phyloP scores from a whole-genome alignment of 1,140 invertebrate species.

The Zaprionus tsacasi region DNA sequence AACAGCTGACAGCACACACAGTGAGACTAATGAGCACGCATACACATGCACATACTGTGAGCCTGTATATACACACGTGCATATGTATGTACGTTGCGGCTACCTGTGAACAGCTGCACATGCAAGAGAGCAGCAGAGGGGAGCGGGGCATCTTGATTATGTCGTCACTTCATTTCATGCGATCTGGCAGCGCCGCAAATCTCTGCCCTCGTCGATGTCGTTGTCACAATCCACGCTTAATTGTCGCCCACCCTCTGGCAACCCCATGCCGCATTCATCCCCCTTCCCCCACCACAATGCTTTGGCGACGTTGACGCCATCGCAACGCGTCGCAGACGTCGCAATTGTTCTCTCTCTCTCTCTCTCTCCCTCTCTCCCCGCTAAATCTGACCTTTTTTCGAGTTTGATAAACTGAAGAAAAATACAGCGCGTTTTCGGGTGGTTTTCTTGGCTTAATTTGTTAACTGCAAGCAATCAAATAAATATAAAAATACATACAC shows the following conservation, averaged over 20 bases:
- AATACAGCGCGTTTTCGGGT: neutral
- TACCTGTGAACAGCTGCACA: slow-evolving; percentile 75
- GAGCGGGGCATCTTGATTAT: slow-evolving; percentile 8
- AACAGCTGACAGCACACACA: slow-evolving; percentile 42
- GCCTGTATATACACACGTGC: slow-evolving; percentile 13
- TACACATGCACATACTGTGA: slow-evolving; percentile 17
- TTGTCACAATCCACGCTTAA: slow-evolving; percentile 23
- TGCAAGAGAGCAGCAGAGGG: slow-evolving; percentile 31
- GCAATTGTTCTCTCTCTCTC: neutral
- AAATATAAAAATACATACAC: neutral
- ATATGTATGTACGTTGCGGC: slow-evolving; percentile 11
- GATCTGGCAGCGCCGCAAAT: slow-evolving; percentile 44
- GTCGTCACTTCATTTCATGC: slow-evolving; percentile 2
- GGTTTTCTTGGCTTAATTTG: slow-evolving; percentile 5
- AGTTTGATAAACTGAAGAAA: slow-evolving; percentile 1
- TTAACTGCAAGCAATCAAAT: slow-evolving; percentile 7
- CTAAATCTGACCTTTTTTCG: slow-evolving; percentile 7
- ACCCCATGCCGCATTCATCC: slow-evolving; percentile 11
- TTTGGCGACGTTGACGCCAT: slow-evolving; percentile 11
- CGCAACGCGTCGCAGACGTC: neutral
- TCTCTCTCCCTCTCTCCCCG: neutral
- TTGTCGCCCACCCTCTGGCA: slow-evolving; percentile 16
- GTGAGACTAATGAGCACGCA: slow-evolving; percentile 20
- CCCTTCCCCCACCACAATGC: neutral
- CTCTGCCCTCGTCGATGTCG: neutral